Evolutionary conservation across 2,797 vertebrate species (phyloP).

Genomic region (Lacerta bilineata): DNA sequence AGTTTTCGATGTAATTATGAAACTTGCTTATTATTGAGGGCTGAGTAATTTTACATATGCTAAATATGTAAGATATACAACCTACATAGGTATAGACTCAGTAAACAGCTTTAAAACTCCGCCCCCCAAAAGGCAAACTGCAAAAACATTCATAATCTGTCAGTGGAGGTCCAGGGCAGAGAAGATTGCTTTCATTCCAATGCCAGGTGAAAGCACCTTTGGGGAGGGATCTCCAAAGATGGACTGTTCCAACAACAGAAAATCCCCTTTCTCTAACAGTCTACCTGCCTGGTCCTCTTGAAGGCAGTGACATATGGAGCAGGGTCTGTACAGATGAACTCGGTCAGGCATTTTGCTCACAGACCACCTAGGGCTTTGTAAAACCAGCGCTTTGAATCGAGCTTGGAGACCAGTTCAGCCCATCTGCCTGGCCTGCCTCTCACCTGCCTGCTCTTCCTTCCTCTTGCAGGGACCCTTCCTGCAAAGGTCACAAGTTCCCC

Average conservation of each 20-base stretch:
- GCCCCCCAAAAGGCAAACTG: too few relatives aligned
- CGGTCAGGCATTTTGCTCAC: background rate
- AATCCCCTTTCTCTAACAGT: background rate
- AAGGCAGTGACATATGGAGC: too few relatives aligned
- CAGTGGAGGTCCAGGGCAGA: background rate
- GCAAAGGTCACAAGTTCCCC: slow-evolving; percentile 96
- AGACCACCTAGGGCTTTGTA: background rate
- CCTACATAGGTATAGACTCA: too few relatives aligned
- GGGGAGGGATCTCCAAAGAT: background rate
- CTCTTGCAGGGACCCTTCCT: slow-evolving; percentile 89
- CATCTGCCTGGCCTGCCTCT: slow-evolving; percentile 9
- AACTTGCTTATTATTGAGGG: background rate
- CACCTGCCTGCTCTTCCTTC: slow-evolving; percentile 35
- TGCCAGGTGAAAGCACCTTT: too few relatives aligned
- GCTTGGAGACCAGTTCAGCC: background rate
- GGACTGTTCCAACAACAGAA: background rate
- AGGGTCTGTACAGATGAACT: background rate
- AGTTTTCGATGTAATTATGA: background rate
- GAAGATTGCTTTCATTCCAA: background rate
- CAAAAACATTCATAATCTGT: background rate
- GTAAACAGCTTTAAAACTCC: too few relatives aligned
- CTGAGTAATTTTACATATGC: background rate
- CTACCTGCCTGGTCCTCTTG: too few relatives aligned
- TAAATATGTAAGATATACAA: background rate
- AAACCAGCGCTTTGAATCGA: background rate